Percentiles rank a stretch among this genome's conserved stretches.
phyloP scores from a whole-genome alignment of 2,888 invertebrate genomes.

The Spisula solida region DNA sequence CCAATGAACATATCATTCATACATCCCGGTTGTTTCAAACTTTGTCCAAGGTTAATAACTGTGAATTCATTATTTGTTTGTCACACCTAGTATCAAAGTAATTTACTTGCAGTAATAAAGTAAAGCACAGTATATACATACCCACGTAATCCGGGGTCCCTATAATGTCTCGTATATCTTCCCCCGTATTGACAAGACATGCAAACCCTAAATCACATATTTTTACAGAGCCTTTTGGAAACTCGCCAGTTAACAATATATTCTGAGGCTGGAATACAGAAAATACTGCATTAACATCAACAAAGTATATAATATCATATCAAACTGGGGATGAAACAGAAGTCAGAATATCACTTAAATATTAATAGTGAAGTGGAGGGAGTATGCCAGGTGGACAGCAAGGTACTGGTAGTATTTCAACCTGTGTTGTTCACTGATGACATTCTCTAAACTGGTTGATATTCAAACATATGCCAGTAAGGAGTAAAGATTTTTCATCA shows the following conservation, averaged over 20 bases:
- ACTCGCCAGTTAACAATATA: slow-evolving; percentile 92
- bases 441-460: no score
- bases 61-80: no score
- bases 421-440: no score
- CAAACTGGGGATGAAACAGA: no score
- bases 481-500: no score
- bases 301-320: neutral
- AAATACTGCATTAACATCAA: neutral
- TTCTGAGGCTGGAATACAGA: slow-evolving; percentile 94
- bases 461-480: no score
- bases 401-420: no score
- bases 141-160: slow-evolving; percentile 98
- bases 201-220: slow-evolving; percentile 89
- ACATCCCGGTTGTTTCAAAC: neutral
- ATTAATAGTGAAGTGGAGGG: no score
- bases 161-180: slow-evolving; percentile 97
- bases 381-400: no score
- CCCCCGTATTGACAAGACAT: slow-evolving; percentile 95
- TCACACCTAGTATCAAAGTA: no score
- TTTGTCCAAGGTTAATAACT: no score
- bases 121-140: slow-evolving; percentile 88
- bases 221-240: slow-evolving; percentile 85
- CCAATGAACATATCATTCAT: neutral
- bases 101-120: neutral
- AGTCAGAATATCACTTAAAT: no score